Base-by-base conservation (phyloP, 2,113 vertebrate species). In the Dromiciops gliroides region DNA sequence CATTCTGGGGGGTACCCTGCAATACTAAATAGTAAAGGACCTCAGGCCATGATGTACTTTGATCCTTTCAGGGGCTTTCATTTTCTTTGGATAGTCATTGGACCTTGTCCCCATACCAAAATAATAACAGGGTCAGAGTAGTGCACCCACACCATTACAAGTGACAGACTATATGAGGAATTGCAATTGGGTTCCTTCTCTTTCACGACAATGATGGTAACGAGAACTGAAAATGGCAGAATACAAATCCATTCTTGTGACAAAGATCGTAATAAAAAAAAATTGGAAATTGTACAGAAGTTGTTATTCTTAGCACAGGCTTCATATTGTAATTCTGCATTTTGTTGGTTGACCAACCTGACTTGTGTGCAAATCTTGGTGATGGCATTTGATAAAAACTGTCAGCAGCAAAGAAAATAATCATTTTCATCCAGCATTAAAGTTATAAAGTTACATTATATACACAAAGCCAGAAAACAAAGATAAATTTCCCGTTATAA, bases 181-280 rank as follows among this genome's bases (percentile, higher is more conserved):
- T 22, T 89, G 95, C 91, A 95, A 97, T 97, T 96, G 93, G 95
- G 60, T 26, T 97, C 92, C 3, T 95, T 95, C 91, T 89, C 94
- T 94, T 1, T 96, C 93, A 92, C 49, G 93, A 97, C 95, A 97
- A 95, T 67, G 92, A 97, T 51, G 83, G 50, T 97, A 96, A 97
- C 47, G 89, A 97, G 96, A 96, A 93, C 92, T 96, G 95, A 98
- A 97, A 97, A 94, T 48, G 48, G 94, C 92, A 90, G 92, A 94
- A 92, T 89, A 90, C 26, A 93, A 92, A 96, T 92, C 67, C 92
- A 90, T 96, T 91, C 95, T 92, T 89, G 44, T 95, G 56, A 95
- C 4, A 47, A 89, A 93, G 90, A 92, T 92, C 89, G 92, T 97
- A 97, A 96, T 97, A 93, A 95, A 96, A 88, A 83, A 89, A 95